A percentile compares a stretch with the other conserved stretches of the same genome.
Conservation (phyloP, 2,113 vertebrate genomes). For the Chaetops frenatus region DNA sequence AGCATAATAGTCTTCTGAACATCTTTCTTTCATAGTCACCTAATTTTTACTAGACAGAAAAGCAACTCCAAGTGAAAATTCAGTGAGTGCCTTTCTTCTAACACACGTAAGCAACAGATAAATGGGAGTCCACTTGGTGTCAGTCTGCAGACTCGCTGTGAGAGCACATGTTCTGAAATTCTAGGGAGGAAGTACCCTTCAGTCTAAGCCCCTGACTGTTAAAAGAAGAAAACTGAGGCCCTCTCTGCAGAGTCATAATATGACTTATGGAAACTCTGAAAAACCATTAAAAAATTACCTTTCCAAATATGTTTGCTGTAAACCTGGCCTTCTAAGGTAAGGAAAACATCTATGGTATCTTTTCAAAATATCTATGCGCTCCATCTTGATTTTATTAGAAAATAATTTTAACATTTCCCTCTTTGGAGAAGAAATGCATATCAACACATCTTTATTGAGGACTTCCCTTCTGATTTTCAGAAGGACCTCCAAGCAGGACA, state of each 20-base stretch:
- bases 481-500: neutral
- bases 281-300: neutral
- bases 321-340: neutral
- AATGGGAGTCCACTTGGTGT: neutral
- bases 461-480: neutral
- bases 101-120: accelerated
- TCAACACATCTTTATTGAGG: neutral
- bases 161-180: neutral
- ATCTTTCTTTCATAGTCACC: neutral
- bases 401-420: neutral
- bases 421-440: neutral
- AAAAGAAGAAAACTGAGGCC: neutral
- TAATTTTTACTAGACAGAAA: neutral
- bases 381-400: neutral
- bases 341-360: neutral
- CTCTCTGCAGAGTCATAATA: neutral
- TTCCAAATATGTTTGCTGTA: neutral
- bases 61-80: neutral
- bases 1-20: neutral
- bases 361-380: neutral
- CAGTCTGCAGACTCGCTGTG: neutral
- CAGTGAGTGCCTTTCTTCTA: neutral
- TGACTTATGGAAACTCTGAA: neutral
- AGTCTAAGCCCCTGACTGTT: neutral
- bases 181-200: neutral